Evolutionary conservation across 2,113 vertebrate species (phyloP), one percentile per base, ranked within the genome.

Genomic region (Gracilinanus agilis): DNA sequence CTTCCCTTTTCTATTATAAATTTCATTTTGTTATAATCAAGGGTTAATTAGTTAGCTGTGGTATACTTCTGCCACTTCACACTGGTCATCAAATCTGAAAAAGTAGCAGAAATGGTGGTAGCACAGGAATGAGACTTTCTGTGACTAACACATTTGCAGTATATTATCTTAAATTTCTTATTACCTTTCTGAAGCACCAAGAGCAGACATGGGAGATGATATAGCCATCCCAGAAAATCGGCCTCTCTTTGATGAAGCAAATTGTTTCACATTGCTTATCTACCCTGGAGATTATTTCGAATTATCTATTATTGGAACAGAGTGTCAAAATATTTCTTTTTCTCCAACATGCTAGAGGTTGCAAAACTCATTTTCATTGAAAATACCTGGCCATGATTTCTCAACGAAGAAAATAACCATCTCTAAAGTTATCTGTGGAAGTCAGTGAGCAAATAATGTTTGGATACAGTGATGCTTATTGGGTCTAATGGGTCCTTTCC

Each of bases 311-410:
- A 97, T 89, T 95, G 95, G 95, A 97, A 95, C 53, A 88, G 93
- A 58, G 53, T 96, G 93, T 96, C 96, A 97, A 98, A 96, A 97
- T 96, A 96, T 96, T 98, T 96, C 89, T 93, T 95, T 96, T 96
- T 88, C 93, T 97, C 92, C 55, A 96, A 93, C 94, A 91, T 83
- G 95, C 93, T 95, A 96, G 91, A 96, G 94, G 91, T 95, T 95
- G 94, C 3, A 0, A 96, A 97, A 97, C 92, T 96, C 95, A 97
- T 97, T 97, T 97, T 93, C 93, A 96, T 91, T n/a, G 93, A 93
- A 97, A 96, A 95, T 88, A 91, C 75, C 94, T 94, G 55, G 94
- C 93, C 55, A 8, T 88, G 96, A 95, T 95, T 96, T 97, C 96
- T 96, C 88, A 44, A 27, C 53, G 61, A 94, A 95, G 92, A 90